These are phyloP conservation scores for Neopelma chrysocephalum DNA, from an alignment of 2,797 vertebrate genomes.

Conservation along the genomic window DNA sequence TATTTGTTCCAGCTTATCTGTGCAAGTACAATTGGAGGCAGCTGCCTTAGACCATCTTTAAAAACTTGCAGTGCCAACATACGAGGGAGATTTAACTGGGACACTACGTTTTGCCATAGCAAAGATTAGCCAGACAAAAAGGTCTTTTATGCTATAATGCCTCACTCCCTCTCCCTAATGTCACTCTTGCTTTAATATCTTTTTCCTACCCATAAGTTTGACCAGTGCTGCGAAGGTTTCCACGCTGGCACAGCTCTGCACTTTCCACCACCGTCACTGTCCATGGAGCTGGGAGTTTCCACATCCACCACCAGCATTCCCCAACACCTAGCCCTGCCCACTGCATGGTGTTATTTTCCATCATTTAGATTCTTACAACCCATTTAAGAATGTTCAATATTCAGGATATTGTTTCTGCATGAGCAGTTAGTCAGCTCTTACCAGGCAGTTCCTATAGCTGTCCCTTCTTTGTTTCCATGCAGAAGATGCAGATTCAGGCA, in stretches of 20 bases:
- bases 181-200: background rate
- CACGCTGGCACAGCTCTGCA: background rate
- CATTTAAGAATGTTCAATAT: background rate
- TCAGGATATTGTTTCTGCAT: background rate
- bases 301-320: background rate
- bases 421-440: background rate
- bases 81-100: background rate
- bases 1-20: constrained; percentile 47
- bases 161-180: background rate
- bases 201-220: background rate
- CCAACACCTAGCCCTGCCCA: background rate
- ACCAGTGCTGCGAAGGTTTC: background rate
- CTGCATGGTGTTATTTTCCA: background rate
- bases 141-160: background rate
- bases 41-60: constrained; percentile 19
- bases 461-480: background rate
- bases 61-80: background rate
- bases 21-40: constrained; percentile 21
- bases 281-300: background rate
- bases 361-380: background rate
- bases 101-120: background rate
- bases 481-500: background rate
- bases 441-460: background rate
- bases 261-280: background rate
- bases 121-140: constrained; percentile 9